Percentiles rank a stretch among this genome's conserved stretches.
Conservation (phyloP, 1,140 invertebrate species). For the Oedothorax gibbosus region DNA sequence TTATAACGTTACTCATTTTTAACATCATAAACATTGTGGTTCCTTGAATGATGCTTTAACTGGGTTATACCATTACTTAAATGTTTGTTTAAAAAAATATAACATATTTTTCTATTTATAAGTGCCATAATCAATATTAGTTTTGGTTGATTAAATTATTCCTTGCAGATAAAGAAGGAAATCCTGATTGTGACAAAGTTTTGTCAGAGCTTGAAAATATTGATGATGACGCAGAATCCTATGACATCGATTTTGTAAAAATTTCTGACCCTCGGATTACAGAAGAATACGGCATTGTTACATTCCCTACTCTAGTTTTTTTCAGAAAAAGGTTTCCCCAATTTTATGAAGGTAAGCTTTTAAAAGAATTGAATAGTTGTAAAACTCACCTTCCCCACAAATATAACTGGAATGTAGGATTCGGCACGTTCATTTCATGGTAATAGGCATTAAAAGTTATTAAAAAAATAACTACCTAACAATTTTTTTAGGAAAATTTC, state of each 20-base stretch:
- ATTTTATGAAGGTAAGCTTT: constrained; percentile 76
- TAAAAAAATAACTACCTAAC: too few species aligned
- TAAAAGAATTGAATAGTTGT: not conserved
- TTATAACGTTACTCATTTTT: too few species aligned
- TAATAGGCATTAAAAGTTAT: too few species aligned
- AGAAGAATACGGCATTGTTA: constrained; percentile 88
- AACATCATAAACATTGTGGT: too few species aligned
- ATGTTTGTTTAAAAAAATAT: not conserved
- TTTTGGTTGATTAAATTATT: constrained; percentile 1
- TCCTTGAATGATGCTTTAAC: too few species aligned
- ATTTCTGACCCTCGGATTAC: constrained; percentile 90
- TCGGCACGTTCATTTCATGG: too few species aligned
- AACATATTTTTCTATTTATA: not conserved
- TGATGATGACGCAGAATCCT: constrained; percentile 92
- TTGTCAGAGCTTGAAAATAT: constrained; percentile 92
- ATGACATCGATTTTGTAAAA: constrained; percentile 93
- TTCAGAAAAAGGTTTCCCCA: constrained; percentile 91
- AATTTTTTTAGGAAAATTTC: too few species aligned
- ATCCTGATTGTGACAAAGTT: constrained; percentile 90
- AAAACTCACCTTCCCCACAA: too few species aligned
- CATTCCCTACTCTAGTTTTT: constrained; percentile 84
- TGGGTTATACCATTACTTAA: not conserved
- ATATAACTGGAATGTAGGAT: too few species aligned
- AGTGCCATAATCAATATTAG: not conserved
- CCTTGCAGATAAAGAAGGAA: constrained; percentile 83